These are phyloP conservation scores for Enteromius argenteus DNA, from an alignment of 2,797 vertebrate genomes.

Conservation along the genomic window DNA sequence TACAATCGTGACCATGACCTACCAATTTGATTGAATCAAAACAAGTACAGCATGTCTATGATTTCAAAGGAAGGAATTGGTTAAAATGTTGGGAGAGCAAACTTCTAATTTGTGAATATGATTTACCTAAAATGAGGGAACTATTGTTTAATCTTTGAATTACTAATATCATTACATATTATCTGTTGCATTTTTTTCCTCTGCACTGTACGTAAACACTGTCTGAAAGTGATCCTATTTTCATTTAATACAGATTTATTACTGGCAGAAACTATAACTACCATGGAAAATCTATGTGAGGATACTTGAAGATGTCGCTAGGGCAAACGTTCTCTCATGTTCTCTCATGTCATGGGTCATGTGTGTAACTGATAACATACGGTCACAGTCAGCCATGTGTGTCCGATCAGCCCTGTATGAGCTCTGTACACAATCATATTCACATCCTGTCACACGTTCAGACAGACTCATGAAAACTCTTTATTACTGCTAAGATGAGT, in stretches of 20 bases:
- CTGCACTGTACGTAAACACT: neutral
- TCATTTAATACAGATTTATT: neutral
- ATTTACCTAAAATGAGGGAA: neutral
- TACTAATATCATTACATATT: neutral
- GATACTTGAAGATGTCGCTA: neutral
- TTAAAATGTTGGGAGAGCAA: neutral
- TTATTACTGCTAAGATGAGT: neutral
- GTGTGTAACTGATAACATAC: neutral
- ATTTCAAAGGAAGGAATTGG: neutral
- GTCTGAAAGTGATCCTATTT: neutral
- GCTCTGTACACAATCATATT: neutral
- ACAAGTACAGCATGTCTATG: neutral
- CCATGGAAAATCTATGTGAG: neutral
- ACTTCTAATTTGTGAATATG: neutral
- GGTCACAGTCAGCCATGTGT: neutral
- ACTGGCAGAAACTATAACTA: neutral
- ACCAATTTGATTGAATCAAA: neutral
- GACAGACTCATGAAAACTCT: constrained; percentile 2
- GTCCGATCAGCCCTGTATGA: neutral
- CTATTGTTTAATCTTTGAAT: neutral
- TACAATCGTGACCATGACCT: neutral
- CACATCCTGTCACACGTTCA: constrained; percentile 11
- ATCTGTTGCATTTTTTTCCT: neutral
- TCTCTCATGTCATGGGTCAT: neutral
- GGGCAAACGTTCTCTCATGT: neutral